A percentile compares a stretch with the other conserved stretches of the same genome.
Evolutionary conservation across 2,113 vertebrate species (phyloP).

Genomic region (Rhombomys opimus): DNA sequence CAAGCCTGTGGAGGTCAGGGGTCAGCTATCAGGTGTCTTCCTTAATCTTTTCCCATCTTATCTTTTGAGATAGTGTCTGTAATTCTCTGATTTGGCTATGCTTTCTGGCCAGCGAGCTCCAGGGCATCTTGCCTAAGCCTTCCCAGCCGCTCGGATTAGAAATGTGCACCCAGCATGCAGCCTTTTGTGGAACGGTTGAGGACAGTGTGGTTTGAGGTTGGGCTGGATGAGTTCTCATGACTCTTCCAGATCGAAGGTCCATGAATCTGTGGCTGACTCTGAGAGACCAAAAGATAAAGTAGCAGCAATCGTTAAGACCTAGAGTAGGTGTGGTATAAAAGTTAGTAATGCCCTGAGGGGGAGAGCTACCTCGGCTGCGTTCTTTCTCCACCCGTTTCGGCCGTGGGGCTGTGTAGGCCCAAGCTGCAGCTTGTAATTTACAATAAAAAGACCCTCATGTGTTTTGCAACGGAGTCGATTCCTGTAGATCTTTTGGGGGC

Average conservation of each 20-base stretch:
- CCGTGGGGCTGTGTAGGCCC: too few relatives aligned
- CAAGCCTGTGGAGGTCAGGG: background rate
- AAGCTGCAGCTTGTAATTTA: too few relatives aligned
- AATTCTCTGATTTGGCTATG: too few relatives aligned
- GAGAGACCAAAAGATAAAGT: too few relatives aligned
- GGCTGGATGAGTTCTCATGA: background rate
- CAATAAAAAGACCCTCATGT: too few relatives aligned
- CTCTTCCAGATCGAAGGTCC: background rate
- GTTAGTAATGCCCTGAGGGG: too few relatives aligned
- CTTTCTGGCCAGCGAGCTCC: background rate
- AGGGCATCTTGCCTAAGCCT: background rate
- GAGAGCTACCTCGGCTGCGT: too few relatives aligned
- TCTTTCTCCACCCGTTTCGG: too few relatives aligned
- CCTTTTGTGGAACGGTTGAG: background rate
- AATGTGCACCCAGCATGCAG: background rate
- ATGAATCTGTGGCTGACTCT: background rate
- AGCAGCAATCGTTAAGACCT: too few relatives aligned
- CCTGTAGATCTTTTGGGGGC: too few relatives aligned
- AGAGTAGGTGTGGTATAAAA: too few relatives aligned
- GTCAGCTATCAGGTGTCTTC: background rate
- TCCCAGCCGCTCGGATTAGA: background rate
- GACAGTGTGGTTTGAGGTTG: background rate
- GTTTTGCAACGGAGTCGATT: too few relatives aligned
- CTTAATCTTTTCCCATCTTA: background rate
- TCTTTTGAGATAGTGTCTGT: background rate